phyloP scores from a whole-genome alignment of 2,888 invertebrate species.

The Tetheella fluctuosa region DNA sequence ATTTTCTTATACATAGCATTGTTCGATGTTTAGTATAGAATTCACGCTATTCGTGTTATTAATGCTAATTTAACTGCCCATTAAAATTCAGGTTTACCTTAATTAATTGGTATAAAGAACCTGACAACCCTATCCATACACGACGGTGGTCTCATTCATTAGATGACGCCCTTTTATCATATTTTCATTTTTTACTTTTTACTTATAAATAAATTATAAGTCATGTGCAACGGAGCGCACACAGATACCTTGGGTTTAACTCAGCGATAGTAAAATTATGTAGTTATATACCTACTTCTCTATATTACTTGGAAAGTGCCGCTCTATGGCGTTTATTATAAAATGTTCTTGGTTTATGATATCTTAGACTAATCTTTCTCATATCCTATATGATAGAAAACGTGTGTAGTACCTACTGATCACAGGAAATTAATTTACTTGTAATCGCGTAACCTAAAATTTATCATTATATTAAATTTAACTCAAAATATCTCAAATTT shows the following conservation, averaged over 20 bases:
- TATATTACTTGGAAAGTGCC: not conserved
- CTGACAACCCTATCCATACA: slow-evolving; percentile 46
- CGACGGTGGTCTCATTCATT: slow-evolving; percentile 77
- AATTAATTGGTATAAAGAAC: not conserved
- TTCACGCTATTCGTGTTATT: slow-evolving; percentile 1
- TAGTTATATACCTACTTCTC: not conserved
- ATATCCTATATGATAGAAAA: not conserved
- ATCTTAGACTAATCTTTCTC: no score
- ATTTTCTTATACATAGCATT: not conserved
- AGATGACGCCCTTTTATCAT: slow-evolving; percentile 59
- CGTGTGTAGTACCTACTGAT: no score
- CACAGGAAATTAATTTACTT: no score
- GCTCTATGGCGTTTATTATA: not conserved
- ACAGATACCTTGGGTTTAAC: slow-evolving; percentile 38
- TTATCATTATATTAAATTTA: no score
- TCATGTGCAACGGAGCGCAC: slow-evolving; percentile 44
- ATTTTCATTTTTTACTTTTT: slow-evolving; percentile 49
- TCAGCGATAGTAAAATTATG: slow-evolving; percentile 54
- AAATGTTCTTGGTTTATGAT: not conserved
- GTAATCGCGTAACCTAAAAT: no score
- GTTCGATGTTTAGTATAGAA: not conserved
- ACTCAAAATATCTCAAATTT: no score
- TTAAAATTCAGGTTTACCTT: not conserved
- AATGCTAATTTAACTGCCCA: not conserved
- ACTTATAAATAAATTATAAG: slow-evolving; percentile 54